phyloP scores from a whole-genome alignment of 2,797 vertebrate genomes.

The Pteropus rufus region DNA sequence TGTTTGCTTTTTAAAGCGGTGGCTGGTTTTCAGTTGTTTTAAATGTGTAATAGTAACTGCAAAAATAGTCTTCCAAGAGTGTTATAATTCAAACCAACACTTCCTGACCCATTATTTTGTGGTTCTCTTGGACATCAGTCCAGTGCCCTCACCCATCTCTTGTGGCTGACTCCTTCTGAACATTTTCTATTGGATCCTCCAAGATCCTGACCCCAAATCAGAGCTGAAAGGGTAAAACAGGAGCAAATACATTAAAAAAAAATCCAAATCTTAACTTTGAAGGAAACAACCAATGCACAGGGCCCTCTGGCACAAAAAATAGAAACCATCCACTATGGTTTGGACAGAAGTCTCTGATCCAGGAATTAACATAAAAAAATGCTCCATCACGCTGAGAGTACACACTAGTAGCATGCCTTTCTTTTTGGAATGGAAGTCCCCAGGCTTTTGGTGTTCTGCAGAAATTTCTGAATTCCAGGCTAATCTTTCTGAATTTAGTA shows the following conservation, averaged over 20 bases:
- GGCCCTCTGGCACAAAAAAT: not conserved
- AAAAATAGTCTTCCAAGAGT: not conserved
- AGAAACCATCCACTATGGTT: not conserved
- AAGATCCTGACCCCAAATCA: not conserved
- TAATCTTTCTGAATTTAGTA: not conserved
- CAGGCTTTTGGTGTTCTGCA: not conserved
- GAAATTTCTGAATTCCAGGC: not conserved
- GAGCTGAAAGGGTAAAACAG: constrained; percentile 19
- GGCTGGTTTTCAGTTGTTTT: not conserved
- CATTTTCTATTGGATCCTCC: not conserved
- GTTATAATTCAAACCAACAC: not conserved
- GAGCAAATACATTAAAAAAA: not conserved
- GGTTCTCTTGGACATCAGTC: not conserved
- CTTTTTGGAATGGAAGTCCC: not conserved
- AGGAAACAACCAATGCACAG: not conserved
- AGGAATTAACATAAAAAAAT: not conserved
- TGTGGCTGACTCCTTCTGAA: not conserved
- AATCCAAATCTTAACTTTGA: not conserved
- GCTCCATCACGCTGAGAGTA: not conserved
- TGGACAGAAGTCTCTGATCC: not conserved
- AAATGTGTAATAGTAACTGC: not conserved
- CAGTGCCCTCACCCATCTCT: not conserved
- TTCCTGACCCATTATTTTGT: not conserved
- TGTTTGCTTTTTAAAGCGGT: not conserved
- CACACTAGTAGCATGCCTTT: not conserved